Evolutionary conservation across 2,113 vertebrate species (phyloP), one percentile per base, ranked within the genome.

Genomic region (Melanocharis versteri): DNA sequence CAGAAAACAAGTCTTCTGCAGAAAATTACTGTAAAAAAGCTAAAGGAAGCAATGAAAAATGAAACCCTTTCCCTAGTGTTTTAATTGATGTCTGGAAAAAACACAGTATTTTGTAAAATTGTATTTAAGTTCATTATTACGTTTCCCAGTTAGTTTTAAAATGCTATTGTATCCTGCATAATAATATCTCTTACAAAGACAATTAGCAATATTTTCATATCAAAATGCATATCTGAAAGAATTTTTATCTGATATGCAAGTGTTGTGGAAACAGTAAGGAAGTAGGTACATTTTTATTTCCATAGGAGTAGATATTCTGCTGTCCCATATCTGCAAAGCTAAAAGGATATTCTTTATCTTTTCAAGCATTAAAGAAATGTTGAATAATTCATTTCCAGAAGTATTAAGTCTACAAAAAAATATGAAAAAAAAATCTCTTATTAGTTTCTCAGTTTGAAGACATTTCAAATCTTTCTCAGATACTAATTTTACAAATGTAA

Each of bases 321-420:
- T 85, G 47, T 65, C 50, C 87, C 17, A 7, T 88, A 85, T 76
- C 73, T 90, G 37, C 66, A 88, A 85, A 93, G 70, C 90, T 83
- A 58, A 90, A 88, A 93, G 71, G 62, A 85, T 92, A 73, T 83
- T 93, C 71, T 93, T 94, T 88, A 92, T 90, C 70, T 83, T 86
- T 85, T 92, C 53, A 90, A 82, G 58, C 71, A 80, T 79, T 88
- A 87, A 91, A 91, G 72, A 75, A 86, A 51, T 16, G 31, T 73
- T 96, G 71, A 91, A 93, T 91, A 93, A 95, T 94, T 96, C 53
- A 90, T 93, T 84, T 90, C 51, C 31, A 92, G 56, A 94, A 90
- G 31, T 70, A 90, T 92, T 93, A 90, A 66, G 33, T 69, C 21
- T 44, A 73, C n/a, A 51, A 72, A 91, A 72, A 62, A 69, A 47